These are phyloP conservation scores for Haliclona indistincta DNA, from an alignment of 37 sponge, comb jelly and placozoan species.

Conservation along the genomic window DNA sequence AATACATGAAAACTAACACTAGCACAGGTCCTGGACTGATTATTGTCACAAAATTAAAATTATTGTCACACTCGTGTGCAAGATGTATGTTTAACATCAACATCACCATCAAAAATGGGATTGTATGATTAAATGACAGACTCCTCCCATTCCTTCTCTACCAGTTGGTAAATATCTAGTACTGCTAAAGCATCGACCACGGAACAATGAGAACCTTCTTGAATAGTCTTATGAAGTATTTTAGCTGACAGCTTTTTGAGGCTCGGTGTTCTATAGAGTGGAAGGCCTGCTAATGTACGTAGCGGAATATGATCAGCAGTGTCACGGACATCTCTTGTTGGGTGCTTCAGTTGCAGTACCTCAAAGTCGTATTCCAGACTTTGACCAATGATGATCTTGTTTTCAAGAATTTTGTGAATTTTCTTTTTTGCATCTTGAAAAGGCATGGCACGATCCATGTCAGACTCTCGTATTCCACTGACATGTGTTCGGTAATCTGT, in stretches of 20 bases:
- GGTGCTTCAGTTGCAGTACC: conserved; percentile 35
- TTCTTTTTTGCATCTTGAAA: conserved; percentile 25
- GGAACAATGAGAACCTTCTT: conserved; percentile 67
- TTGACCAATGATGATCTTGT: conserved; percentile 73
- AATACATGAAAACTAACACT: too few relatives aligned
- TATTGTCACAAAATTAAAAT: too few relatives aligned
- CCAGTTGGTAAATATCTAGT: conserved; percentile 60
- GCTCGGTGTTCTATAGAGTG: conserved; percentile 32
- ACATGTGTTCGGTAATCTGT: conserved; percentile 66
- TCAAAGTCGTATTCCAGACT: conserved; percentile 62
- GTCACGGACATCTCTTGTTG: conserved; percentile 33
- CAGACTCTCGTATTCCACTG: conserved; percentile 68
- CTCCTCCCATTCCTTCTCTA: conserved; percentile 68
- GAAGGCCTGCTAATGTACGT: conserved; percentile 35
- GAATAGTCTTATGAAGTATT: conserved; percentile 57
- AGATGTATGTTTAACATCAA: too few relatives aligned
- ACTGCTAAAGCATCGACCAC: conserved; percentile 85
- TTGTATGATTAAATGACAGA: too few relatives aligned
- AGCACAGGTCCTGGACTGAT: too few relatives aligned
- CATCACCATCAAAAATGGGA: too few relatives aligned
- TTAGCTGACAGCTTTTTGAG: conserved; percentile 36
- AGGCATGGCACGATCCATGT: conserved; percentile 56
- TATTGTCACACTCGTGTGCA: too few relatives aligned
- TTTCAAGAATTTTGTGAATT: conserved; percentile 43
- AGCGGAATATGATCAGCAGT: conserved; percentile 60